Evolutionary conservation across 1,140 invertebrate genomes (phyloP).

Genomic region (Drosophila chauvacae): DNA sequence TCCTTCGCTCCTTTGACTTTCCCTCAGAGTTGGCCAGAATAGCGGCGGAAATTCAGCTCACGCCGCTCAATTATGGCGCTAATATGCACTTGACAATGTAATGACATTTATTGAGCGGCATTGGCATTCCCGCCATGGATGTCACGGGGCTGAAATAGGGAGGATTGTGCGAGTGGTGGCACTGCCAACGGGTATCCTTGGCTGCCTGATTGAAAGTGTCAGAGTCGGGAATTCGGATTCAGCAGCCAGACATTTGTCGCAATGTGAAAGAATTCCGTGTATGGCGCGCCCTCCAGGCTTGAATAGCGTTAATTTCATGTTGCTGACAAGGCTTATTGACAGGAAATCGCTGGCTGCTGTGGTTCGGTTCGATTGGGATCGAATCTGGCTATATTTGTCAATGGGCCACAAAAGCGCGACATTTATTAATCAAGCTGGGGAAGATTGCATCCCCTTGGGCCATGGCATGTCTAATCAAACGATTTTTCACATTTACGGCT

Average conservation of each 20-base stretch:
- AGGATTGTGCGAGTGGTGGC: neutral
- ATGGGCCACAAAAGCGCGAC: constrained; percentile 60
- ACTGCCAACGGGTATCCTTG: constrained; percentile 28
- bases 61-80: constrained; percentile 78
- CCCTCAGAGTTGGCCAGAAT: constrained; percentile 4
- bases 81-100: constrained; percentile 82
- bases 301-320: constrained; percentile 72
- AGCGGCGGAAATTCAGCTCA: constrained; percentile 57
- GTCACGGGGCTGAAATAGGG: constrained; percentile 9
- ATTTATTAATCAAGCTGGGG: constrained; percentile 73
- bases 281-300: constrained; percentile 41
- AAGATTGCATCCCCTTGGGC: constrained; percentile 45
- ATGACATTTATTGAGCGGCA: constrained; percentile 77
- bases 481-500: constrained; percentile 56
- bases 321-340: constrained; percentile 76
- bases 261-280: constrained; percentile 67
- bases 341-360: constrained; percentile 44
- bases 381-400: constrained; percentile 54
- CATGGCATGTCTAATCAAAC: constrained; percentile 56
- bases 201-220: constrained; percentile 71
- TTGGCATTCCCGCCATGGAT: constrained; percentile 43
- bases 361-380: neutral
- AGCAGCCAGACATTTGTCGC: constrained; percentile 61
- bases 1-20: neutral
- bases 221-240: constrained; percentile 53